Evolutionary conservation across 1,140 invertebrate genomes (phyloP).

Genomic region (Pseudomyrmex pallidus): DNA sequence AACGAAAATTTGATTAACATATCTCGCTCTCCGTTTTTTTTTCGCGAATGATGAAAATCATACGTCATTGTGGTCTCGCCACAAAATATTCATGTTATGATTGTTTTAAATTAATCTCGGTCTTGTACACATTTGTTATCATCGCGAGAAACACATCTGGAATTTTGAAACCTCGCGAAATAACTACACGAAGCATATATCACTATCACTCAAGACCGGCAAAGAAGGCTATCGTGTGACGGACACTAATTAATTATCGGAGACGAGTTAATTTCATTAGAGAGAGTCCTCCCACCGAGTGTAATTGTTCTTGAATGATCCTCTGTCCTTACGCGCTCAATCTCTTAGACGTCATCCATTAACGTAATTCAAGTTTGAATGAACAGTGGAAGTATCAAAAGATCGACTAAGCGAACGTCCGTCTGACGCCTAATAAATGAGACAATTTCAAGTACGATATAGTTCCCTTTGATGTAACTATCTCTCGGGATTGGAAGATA

Average conservation of each 20-base stretch:
- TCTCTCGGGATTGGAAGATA: not conserved
- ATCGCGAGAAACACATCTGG: not conserved
- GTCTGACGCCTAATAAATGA: slow-evolving; percentile 41
- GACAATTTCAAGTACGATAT: slow-evolving; percentile 7
- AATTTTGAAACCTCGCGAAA: slow-evolving; percentile 16
- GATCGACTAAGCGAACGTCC: slow-evolving; percentile 28
- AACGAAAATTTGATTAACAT: no score
- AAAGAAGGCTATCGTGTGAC: slow-evolving; percentile 33
- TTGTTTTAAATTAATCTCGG: not conserved
- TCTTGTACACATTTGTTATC: not conserved
- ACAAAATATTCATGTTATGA: not conserved
- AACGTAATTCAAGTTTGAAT: slow-evolving; percentile 58
- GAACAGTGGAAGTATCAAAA: slow-evolving; percentile 51
- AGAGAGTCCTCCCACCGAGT: slow-evolving; percentile 57
- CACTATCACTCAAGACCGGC: slow-evolving; percentile 26
- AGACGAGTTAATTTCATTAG: slow-evolving; percentile 71
- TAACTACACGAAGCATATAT: not conserved
- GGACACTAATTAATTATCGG: slow-evolving; percentile 66
- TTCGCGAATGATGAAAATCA: slow-evolving; percentile 7
- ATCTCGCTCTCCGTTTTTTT: not conserved
- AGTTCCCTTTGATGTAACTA: slow-evolving; percentile 3
- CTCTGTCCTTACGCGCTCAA: slow-evolving; percentile 44
- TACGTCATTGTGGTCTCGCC: no score
- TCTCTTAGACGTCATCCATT: slow-evolving; percentile 59
- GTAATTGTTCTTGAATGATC: slow-evolving; percentile 68